Base-by-base conservation (phyloP, 1,140 invertebrate genomes). In the Drusus annulatus region DNA sequence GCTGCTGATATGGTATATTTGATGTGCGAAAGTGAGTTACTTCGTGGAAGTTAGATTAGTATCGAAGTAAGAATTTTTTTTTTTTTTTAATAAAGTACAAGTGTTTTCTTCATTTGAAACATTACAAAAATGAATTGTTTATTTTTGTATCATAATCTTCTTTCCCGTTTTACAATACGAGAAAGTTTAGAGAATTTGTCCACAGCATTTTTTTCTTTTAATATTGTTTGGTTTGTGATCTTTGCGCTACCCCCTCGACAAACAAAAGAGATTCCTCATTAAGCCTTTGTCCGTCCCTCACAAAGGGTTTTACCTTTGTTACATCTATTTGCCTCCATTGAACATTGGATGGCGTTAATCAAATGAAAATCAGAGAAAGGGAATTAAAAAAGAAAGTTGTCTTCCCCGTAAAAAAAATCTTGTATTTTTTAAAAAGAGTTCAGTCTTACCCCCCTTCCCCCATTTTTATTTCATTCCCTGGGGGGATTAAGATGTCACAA, bases 291-390 rank as follows among this genome's bases (percentile, higher is more conserved):
- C 58, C 78, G 77, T 63, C 60, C 69, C 68, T 76, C 75, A 83
- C 81, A 83, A 83, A 82, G 77, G 81, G 69, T 77, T 45, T 31
- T 75, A 75, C 71, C 77, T 80, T 83, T 82, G 78, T 79, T 80
- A 82, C 78, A 82, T 82, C 78, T 83, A 83, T 83, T 83, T 83
- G 80, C 81, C 77, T 80, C 81, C 81, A 80, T 80, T 83, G 81
- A 80, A 80, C 79, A 82, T 82, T 76, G 78, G 78, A 58, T 76
- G 79, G 80, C 80, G 69, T 83, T 83, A 83, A 83, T 83, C 81
- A 83, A 83, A 83, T 83, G 81, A 83, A 82, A 83, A 83, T 80
- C 78, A 31, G 58, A 80, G 78, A 80, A 68, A 80, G 68, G 73
- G 71, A 80, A 75, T 56, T 56, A 75, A 75, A 75, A 75, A 75